Conservation (phyloP, 2,113 vertebrate genomes). For the Triplophysa siluroides region DNA sequence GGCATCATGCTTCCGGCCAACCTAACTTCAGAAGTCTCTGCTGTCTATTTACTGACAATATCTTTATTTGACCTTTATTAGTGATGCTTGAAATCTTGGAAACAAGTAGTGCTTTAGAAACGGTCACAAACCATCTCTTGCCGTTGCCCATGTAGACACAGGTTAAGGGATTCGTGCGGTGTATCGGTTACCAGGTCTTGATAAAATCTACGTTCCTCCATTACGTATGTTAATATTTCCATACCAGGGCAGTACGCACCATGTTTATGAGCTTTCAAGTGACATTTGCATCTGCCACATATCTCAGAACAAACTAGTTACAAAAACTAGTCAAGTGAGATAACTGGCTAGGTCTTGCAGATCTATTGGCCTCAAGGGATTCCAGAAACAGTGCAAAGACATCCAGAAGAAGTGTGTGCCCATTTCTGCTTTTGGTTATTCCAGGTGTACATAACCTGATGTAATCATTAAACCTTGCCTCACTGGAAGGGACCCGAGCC, state of each 20-base stretch:
- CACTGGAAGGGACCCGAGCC: constrained; percentile 72
- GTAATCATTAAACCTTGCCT: constrained; percentile 34
- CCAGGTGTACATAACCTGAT: constrained; percentile 10
- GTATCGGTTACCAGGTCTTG: constrained; percentile 31
- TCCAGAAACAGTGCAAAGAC: constrained; percentile 15
- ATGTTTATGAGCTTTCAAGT: constrained; percentile 25
- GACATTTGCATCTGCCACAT: constrained; percentile 32
- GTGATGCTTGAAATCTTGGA: constrained; percentile 28
- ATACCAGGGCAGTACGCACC: constrained; percentile 31
- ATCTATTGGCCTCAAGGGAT: constrained; percentile 10
- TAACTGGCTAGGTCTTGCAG: constrained; percentile 1
- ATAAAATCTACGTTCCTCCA: constrained; percentile 9
- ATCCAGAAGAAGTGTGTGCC: not conserved
- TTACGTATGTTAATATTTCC: constrained; percentile 4
- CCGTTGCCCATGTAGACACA: constrained; percentile 42
- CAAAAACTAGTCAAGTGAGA: constrained; percentile 7
- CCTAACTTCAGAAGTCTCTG: constrained; percentile 8
- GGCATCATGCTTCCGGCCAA: not conserved
- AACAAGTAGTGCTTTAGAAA: constrained; percentile 48
- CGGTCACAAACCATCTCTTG: constrained; percentile 33
- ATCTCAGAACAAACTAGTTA: constrained; percentile 1
- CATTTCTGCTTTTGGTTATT: not conserved
- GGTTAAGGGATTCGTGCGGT: constrained; percentile 32
- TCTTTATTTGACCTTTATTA: constrained; percentile 13
- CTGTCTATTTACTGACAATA: not conserved